A percentile compares a stretch with the other conserved stretches of the same genome.
Conservation (phyloP, 2,113 vertebrate species). For the Mesitornis unicolor region DNA sequence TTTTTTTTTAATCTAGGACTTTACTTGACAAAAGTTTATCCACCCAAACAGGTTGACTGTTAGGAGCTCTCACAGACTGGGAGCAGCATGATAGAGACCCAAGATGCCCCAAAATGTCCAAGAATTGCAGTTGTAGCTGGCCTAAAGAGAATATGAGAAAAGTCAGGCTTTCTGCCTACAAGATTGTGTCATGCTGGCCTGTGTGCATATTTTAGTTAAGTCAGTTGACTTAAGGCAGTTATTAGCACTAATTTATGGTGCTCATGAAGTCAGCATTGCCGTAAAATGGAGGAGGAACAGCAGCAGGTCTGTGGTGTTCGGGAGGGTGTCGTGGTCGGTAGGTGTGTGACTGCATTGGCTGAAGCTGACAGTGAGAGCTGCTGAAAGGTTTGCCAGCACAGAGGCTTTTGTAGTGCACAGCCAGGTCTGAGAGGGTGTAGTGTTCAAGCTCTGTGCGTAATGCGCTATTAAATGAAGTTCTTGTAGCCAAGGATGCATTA, state of each 20-base stretch:
- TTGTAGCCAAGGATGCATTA: background rate
- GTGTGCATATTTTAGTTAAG: background rate
- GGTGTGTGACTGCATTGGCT: background rate
- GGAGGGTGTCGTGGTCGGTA: background rate
- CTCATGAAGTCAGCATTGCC: background rate
- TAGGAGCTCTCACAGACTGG: background rate
- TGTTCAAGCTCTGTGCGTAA: rapidly evolving
- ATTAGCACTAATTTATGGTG: background rate
- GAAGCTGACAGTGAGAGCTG: background rate
- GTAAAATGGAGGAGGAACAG: background rate
- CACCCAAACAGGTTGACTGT: background rate
- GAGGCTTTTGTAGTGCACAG: background rate
- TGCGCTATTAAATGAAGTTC: background rate
- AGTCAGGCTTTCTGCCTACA: background rate
- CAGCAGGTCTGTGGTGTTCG: background rate
- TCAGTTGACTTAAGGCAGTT: background rate
- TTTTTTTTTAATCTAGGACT: background rate
- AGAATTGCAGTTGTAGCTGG: background rate
- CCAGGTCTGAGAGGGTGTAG: background rate
- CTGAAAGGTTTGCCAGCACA: background rate
- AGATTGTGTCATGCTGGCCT: background rate
- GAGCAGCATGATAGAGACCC: background rate
- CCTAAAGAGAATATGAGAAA: background rate
- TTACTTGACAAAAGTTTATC: background rate
- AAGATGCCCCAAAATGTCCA: background rate